phyloP scores from a whole-genome alignment of 2,113 vertebrate genomes.

The Accipiter virgatus region DNA sequence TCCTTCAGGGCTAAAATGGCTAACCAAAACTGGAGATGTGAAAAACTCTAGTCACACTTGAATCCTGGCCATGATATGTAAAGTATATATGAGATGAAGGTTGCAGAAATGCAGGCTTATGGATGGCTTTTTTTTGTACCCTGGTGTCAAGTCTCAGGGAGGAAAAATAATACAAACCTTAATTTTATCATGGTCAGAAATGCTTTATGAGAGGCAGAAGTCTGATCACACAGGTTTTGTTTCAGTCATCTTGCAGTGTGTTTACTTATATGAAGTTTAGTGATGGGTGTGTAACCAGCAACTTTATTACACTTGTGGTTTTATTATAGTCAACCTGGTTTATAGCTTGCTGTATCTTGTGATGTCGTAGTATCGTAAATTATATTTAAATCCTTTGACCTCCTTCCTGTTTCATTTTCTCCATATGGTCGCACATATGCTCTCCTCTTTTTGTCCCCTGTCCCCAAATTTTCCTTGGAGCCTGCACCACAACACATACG shows the following conservation, averaged over 20 bases:
- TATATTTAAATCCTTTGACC: conserved; percentile 17
- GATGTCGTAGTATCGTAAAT: not conserved
- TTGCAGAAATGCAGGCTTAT: not conserved
- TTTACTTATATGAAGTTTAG: not conserved
- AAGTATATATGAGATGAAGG: not conserved
- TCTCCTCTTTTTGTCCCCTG: not conserved
- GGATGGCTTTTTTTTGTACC: not conserved
- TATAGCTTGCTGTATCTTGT: not conserved
- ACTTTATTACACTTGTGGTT: not conserved
- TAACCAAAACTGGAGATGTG: not conserved
- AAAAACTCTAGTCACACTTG: not conserved
- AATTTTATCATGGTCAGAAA: not conserved
- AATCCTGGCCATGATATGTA: not conserved
- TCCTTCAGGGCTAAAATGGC: not conserved
- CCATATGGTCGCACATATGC: accelerated
- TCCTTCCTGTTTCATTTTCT: not conserved
- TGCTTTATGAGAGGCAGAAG: not conserved
- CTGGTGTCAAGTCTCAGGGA: not conserved
- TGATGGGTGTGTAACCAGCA: not conserved
- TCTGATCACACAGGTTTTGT: not conserved
- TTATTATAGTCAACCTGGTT: not conserved
- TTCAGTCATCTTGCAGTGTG: not conserved
- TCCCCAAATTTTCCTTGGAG: not conserved
- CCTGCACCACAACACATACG: accelerated
- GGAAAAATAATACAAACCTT: not conserved